Evolutionary conservation across 2,888 invertebrate genomes (phyloP).

Genomic region (Cryptosula pallasiana): DNA sequence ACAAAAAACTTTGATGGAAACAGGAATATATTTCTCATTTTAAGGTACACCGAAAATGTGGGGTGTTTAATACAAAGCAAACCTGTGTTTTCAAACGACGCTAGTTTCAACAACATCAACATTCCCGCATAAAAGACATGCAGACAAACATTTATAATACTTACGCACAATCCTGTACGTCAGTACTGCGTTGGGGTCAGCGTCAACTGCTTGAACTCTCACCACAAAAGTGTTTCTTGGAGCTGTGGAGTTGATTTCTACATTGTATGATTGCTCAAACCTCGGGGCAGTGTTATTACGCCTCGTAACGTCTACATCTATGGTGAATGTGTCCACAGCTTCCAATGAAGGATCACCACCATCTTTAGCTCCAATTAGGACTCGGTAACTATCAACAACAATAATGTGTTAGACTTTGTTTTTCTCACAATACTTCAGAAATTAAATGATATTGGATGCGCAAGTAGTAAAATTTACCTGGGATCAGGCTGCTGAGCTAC

Average conservation of each 20-base stretch:
- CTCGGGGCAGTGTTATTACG: not conserved
- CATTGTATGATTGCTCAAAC: not conserved
- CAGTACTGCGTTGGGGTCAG: not conserved
- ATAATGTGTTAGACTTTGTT: too few species aligned
- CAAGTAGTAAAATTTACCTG: not conserved
- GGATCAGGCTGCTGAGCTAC: not conserved
- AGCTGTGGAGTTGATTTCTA: constrained; percentile 13
- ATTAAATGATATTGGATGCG: too few species aligned
- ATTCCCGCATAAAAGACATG: too few species aligned
- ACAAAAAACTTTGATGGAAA: too few species aligned
- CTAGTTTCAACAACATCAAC: too few species aligned
- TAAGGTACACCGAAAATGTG: too few species aligned
- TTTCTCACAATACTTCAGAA: too few species aligned
- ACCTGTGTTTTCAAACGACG: too few species aligned
- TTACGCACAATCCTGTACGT: constrained; percentile 7
- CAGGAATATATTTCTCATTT: too few species aligned
- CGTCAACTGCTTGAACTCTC: constrained; percentile 8
- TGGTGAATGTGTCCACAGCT: not conserved
- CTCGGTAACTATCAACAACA: not conserved
- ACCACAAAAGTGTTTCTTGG: constrained; percentile 6
- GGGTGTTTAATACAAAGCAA: too few species aligned
- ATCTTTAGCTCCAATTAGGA: not conserved
- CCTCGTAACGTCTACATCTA: not conserved
- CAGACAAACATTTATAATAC: too few species aligned
- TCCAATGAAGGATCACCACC: not conserved